Percentiles rank a stretch among this genome's conserved stretches.
Evolutionary conservation across 2,888 invertebrate species (phyloP).

Genomic region (Cosmia pyralina): DNA sequence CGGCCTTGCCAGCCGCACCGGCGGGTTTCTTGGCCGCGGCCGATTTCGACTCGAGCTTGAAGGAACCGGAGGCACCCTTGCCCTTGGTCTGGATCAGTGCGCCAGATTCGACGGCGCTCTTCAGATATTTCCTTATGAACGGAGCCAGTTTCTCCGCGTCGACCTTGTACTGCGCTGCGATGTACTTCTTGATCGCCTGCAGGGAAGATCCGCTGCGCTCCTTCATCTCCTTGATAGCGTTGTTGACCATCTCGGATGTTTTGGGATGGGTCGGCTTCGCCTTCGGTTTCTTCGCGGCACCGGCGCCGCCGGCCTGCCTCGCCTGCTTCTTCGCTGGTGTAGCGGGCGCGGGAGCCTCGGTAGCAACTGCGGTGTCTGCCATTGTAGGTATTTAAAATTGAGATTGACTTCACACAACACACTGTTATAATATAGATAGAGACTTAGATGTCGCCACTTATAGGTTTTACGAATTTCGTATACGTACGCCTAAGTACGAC

Average conservation of each 20-base stretch:
- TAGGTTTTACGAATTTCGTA: background rate
- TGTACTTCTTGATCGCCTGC: slow-evolving; percentile 91
- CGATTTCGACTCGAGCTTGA: slow-evolving; percentile 79
- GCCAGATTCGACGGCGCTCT: slow-evolving; percentile 85
- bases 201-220: slow-evolving; percentile 91
- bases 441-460: slow-evolving; percentile 8
- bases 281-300: slow-evolving; percentile 58
- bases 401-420: too few relatives aligned
- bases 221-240: slow-evolving; percentile 88
- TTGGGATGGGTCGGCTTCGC: slow-evolving; percentile 77
- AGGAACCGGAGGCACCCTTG: slow-evolving; percentile 87
- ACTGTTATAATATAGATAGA: background rate
- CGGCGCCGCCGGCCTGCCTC: slow-evolving; percentile 64
- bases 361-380: slow-evolving; percentile 73
- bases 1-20: slow-evolving; percentile 12
- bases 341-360: slow-evolving; percentile 72
- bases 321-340: slow-evolving; percentile 73
- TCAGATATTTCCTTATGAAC: slow-evolving; percentile 89
- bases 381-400: too few relatives aligned
- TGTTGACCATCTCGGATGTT: slow-evolving; percentile 88
- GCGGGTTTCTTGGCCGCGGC: slow-evolving; percentile 48
- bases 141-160: slow-evolving; percentile 90
- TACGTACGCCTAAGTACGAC: background rate
- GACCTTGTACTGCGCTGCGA: slow-evolving; percentile 90
- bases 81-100: slow-evolving; percentile 90